Base-by-base conservation (phyloP, 2,113 vertebrate species). In the Neodontobutis hainanensis region DNA sequence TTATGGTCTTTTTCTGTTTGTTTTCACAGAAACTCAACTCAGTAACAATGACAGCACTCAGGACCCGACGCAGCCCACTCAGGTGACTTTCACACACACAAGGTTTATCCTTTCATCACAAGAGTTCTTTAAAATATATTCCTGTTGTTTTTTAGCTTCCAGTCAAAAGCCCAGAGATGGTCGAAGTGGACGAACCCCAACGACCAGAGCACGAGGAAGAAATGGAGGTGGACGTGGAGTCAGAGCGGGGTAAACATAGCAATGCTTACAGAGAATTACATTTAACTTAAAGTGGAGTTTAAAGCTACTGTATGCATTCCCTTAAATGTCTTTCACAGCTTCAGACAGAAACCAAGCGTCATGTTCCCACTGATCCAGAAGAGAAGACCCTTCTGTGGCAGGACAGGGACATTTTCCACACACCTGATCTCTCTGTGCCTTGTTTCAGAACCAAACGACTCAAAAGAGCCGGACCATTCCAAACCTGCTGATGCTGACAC, bases 11-110 rank as follows among this genome's bases (percentile, higher is more conserved):
- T n/a, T n/a, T n/a, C n/a, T n/a, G n/a, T n/a, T 72, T 85, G 81
- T 60, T 80, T 71, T 81, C 85, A 64, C 88, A 98, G 96, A 98
- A 84, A 96, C 94, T 8, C 95, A 95, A 52, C 77, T 86, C 27
- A 94, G 91, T 7, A 46, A 77, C 64, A 3, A 67, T 4, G 75
- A 80, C 50, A 42, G 11, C 66, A 77, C 76, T 1, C 76, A 71
- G 8, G 87, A 86, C 2, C 71, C 90, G 72, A 84, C 60, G 10
- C 68, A 1, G 80, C 80, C 53, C 12, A 65, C 1, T 52, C 16
- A 52, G 32, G 36, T 0, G 12, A 65, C 51, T 81, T 82, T 8
- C 3, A n/a, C 14, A 36, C 8, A 46, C n/a, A n/a, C n/a, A n/a
- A n/a, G n/a, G n/a, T n/a, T n/a, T n/a, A n/a, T n/a, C n/a, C n/a